phyloP scores from a whole-genome alignment of 2,113 vertebrate genomes.

The Cyanistes caeruleus region DNA sequence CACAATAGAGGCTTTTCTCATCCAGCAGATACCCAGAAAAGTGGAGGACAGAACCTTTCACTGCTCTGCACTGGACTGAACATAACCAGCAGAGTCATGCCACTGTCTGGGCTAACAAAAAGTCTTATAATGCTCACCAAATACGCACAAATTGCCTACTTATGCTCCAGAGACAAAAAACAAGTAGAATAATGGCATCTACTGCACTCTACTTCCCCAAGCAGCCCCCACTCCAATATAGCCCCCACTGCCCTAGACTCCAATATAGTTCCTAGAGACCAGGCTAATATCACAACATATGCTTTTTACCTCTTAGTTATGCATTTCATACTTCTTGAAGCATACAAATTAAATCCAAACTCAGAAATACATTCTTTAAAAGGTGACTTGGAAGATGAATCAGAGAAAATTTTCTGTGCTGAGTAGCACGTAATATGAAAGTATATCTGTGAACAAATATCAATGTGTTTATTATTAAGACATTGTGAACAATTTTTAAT shows the following conservation, averaged over 20 bases:
- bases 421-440: neutral
- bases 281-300: neutral
- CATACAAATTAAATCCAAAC: neutral
- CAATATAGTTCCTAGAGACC: neutral
- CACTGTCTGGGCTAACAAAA: neutral
- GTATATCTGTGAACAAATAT: neutral
- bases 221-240: neutral
- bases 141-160: neutral
- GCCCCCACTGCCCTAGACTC: neutral
- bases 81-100: neutral
- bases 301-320: neutral
- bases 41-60: neutral
- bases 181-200: neutral
- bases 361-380: neutral
- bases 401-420: neutral
- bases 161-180: neutral
- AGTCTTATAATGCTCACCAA: neutral
- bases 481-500: constrained; percentile 30
- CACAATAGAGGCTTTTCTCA: neutral
- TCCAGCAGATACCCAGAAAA: neutral
- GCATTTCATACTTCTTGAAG: neutral
- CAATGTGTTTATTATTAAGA: neutral
- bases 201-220: neutral
- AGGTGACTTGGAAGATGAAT: neutral
- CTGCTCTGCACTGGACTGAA: neutral